These are phyloP conservation scores for Hippocampus barbouri DNA, from an alignment of 2,113 vertebrate species.

Conservation along the genomic window DNA sequence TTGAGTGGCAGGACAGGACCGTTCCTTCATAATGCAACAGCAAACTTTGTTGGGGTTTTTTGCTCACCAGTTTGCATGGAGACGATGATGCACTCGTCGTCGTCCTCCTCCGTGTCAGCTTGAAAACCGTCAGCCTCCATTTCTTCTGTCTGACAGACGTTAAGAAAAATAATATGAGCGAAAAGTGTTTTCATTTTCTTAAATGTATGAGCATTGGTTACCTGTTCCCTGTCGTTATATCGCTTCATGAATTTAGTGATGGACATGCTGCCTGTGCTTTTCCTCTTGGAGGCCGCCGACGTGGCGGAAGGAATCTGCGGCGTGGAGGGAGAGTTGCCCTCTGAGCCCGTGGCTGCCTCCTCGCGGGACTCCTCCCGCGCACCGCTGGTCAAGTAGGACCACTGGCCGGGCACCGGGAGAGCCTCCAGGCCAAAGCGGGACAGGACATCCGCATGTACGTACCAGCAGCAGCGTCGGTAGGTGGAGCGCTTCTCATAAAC, in stretches of 20 bases:
- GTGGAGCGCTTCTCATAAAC: slow-evolving; percentile 88
- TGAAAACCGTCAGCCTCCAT: slow-evolving; percentile 90
- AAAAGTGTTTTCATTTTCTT: background rate
- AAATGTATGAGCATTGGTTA: slow-evolving; percentile 30
- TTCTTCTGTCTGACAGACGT: slow-evolving; percentile 58
- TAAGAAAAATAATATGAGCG: background rate
- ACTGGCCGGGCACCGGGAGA: slow-evolving; percentile 88
- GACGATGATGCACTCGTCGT: slow-evolving; percentile 82
- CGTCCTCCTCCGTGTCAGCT: slow-evolving; percentile 88
- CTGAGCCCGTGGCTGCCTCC: slow-evolving; percentile 63
- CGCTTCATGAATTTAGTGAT: slow-evolving; percentile 96
- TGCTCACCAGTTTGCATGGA: slow-evolving; percentile 73
- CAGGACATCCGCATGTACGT: slow-evolving; percentile 84
- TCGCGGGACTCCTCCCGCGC: slow-evolving; percentile 73
- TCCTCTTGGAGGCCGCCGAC: slow-evolving; percentile 69
- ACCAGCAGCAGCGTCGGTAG: slow-evolving; percentile 87
- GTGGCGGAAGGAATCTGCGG: slow-evolving; percentile 57
- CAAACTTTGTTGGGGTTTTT: too few species aligned
- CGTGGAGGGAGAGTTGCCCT: slow-evolving; percentile 62
- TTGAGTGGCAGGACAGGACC: too few species aligned
- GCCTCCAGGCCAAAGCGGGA: slow-evolving; percentile 75
- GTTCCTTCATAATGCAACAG: too few species aligned
- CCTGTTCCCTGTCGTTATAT: slow-evolving; percentile 72
- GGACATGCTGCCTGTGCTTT: slow-evolving; percentile 81
- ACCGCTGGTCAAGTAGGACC: slow-evolving; percentile 83